Conservation (phyloP, 2,113 vertebrate species). For the Calonectris borealis region DNA sequence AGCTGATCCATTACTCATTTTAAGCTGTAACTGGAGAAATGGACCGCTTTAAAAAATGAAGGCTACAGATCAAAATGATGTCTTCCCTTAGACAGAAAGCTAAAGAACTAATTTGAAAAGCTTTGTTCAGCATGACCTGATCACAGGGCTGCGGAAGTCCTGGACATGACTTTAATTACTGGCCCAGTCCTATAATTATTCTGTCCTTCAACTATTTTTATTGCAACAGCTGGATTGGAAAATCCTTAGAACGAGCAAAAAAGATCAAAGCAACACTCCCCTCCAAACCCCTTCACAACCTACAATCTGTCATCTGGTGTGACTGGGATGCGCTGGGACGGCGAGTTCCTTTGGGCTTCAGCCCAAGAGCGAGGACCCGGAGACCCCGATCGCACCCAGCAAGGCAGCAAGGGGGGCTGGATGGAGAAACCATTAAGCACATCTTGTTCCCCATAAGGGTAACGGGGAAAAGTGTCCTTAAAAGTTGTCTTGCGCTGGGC, state of each 20-base stretch:
- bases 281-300: not conserved
- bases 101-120: not conserved
- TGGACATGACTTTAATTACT: not conserved
- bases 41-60: not conserved
- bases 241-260: not conserved
- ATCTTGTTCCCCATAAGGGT: not conserved
- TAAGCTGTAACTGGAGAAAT: not conserved
- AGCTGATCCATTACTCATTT: not conserved
- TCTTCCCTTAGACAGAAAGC: not conserved
- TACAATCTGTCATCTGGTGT: not conserved
- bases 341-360: not conserved
- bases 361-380: not conserved
- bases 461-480: accelerated
- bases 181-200: not conserved
- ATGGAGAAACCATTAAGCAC: not conserved
- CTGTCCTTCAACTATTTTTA: not conserved
- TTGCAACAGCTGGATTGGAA: constrained; percentile 16
- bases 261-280: not conserved
- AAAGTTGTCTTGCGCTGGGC: not conserved
- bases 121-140: not conserved
- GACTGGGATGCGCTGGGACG: not conserved
- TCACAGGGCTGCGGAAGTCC: not conserved
- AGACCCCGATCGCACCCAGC: not conserved
- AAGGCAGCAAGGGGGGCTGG: not conserved
- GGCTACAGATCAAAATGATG: not conserved